phyloP scores from a whole-genome alignment of 1,140 invertebrate genomes.

The Babylonia areolata region DNA sequence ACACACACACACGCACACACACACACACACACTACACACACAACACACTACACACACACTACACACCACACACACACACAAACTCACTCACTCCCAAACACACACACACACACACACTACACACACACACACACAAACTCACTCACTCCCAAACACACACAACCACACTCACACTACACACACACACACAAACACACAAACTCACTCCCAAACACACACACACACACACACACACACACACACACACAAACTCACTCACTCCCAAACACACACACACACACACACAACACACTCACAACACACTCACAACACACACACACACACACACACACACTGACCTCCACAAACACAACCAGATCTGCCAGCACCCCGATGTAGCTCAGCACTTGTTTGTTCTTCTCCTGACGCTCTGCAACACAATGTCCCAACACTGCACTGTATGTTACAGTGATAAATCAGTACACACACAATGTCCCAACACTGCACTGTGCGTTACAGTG shows the following conservation, averaged over 20 bases:
- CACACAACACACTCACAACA: not conserved
- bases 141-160: not conserved
- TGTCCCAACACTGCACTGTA: too few relatives aligned
- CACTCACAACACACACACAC: not conserved
- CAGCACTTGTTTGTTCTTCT: conserved; percentile 17
- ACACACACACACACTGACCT: conserved; percentile 25
- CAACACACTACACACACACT: not conserved
- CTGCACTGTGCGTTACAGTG: too few relatives aligned
- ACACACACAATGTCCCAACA: too few relatives aligned
- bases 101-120: not conserved
- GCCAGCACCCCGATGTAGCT: conserved; percentile 21
- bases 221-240: not conserved
- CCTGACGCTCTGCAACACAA: conserved; percentile 14
- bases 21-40: not conserved
- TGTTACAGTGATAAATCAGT: too few relatives aligned
- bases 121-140: not conserved
- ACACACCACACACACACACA: not conserved
- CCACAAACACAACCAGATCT: conserved; percentile 23
- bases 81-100: not conserved
- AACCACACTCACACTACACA: too few relatives aligned
- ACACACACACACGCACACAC: conserved; percentile 15
- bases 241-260: conserved; percentile 1
- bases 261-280: not conserved
- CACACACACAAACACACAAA: not conserved
- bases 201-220: too few relatives aligned